Conservation (phyloP, 1,140 invertebrate genomes). For the Trachymyrmex septentrionalis region DNA sequence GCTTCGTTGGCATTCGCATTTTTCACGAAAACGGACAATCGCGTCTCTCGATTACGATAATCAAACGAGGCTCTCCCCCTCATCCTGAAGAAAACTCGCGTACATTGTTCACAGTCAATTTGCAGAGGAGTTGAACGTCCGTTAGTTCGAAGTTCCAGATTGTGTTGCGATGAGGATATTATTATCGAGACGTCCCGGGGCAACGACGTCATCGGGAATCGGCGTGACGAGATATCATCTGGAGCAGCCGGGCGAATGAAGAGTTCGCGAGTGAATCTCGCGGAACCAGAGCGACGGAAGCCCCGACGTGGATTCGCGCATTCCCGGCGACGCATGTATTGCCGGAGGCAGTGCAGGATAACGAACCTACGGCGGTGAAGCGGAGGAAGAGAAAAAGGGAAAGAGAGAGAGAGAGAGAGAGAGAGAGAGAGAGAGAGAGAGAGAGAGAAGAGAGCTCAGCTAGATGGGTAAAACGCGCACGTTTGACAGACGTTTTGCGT, state of each 20-base stretch:
- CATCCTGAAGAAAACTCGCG: background rate
- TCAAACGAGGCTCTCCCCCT: background rate
- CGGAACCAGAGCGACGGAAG: slow-evolving; percentile 21
- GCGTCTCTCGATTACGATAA: background rate
- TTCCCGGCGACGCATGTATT: slow-evolving; percentile 16
- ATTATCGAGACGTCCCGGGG: background rate
- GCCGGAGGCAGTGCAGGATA: slow-evolving; percentile 4
- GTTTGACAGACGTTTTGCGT: background rate
- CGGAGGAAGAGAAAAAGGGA: background rate
- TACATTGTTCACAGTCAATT: background rate
- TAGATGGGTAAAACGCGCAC: background rate
- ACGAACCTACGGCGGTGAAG: slow-evolving; percentile 16
- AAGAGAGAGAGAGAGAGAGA: too few species aligned
- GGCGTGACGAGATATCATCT: background rate
- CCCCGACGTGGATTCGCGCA: background rate
- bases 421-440: background rate
- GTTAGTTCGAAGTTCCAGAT: background rate
- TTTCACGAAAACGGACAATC: background rate
- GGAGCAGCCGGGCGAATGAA: slow-evolving; percentile 62
- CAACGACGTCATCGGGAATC: slow-evolving; percentile 17
- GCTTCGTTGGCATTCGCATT: background rate
- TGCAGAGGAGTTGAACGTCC: background rate
- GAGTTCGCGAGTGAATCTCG: slow-evolving; percentile 4
- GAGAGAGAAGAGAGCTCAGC: background rate
- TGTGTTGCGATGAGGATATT: slow-evolving; percentile 21